phyloP scores from a whole-genome alignment of 2,888 invertebrate genomes.

The Caenorhabditis sulstoni region DNA sequence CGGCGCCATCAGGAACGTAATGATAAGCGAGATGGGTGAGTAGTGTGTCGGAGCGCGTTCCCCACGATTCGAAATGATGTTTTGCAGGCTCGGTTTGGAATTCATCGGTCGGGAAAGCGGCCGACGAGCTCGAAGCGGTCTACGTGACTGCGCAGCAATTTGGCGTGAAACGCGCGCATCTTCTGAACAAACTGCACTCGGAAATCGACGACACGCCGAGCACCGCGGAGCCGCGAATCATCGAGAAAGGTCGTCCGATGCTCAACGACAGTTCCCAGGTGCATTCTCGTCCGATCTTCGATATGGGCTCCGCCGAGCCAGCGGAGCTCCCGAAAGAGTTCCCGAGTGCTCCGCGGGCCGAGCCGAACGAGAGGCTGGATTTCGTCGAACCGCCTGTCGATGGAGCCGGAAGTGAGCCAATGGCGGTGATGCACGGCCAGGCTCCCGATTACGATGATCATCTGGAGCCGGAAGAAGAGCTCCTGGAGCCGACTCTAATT shows the following conservation, averaged over 20 bases:
- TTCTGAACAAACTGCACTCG: conserved; percentile 14
- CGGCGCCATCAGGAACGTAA: conserved; percentile 23
- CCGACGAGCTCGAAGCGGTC: conserved; percentile 62
- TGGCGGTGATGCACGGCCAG: neutral
- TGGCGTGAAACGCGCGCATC: conserved; percentile 39
- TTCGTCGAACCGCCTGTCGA: conserved; percentile 39
- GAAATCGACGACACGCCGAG: neutral
- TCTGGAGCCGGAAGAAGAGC: conserved; percentile 1
- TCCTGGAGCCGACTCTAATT: neutral
- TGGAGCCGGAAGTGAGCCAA: conserved; percentile 26
- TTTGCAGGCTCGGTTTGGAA: no score
- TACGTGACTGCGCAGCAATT: conserved; percentile 56
- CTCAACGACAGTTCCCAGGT: conserved; percentile 60
- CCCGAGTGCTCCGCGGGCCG: conserved; percentile 53
- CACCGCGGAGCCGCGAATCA: conserved; percentile 3
- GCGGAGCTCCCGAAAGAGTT: conserved; percentile 58
- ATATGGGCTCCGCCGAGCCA: conserved; percentile 51
- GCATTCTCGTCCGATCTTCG: conserved; percentile 62
- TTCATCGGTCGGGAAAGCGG: conserved; percentile 32
- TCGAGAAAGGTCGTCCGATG: conserved; percentile 60
- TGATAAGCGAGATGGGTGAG: conserved; percentile 57
- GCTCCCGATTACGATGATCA: neutral
- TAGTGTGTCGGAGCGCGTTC: no score
- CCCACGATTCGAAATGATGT: no score
- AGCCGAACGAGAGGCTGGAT: conserved; percentile 50